Percentiles rank a stretch among this genome's conserved stretches.
Evolutionary conservation across 1,140 invertebrate species (phyloP).

Genomic region (Gonioctena quinquepunctata): DNA sequence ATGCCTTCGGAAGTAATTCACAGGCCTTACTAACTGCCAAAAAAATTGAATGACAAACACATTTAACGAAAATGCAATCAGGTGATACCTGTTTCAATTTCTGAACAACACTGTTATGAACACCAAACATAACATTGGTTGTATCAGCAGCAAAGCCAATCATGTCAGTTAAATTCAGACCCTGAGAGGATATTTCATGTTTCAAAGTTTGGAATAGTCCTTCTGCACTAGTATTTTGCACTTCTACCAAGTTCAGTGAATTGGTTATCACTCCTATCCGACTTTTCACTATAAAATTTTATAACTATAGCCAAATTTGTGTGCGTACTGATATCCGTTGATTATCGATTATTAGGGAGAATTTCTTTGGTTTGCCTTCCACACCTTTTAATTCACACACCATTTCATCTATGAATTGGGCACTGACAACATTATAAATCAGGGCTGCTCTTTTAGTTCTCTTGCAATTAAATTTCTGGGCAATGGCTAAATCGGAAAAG

Average conservation of each 20-base stretch:
- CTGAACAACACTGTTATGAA: constrained; percentile 27
- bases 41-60: constrained; percentile 32
- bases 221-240: not conserved
- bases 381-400: not conserved
- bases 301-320: not conserved
- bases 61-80: constrained; percentile 38
- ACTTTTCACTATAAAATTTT: constrained; percentile 1
- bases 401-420: not conserved
- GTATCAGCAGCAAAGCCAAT: constrained; percentile 40
- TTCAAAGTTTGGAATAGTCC: constrained; percentile 20
- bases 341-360: not conserved
- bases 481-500: constrained; percentile 19
- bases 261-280: constrained; percentile 1
- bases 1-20: constrained; percentile 43
- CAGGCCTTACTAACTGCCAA: constrained; percentile 30
- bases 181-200: constrained; percentile 10
- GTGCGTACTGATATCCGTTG: constrained; percentile 4
- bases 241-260: not conserved
- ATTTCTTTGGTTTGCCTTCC: not conserved
- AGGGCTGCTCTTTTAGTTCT: constrained; percentile 1
- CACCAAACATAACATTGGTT: constrained; percentile 38
- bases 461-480: constrained; percentile 6
- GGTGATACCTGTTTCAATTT: constrained; percentile 36
- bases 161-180: not conserved
- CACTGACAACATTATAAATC: not conserved